Percentiles rank a stretch among this genome's conserved stretches.
Evolutionary conservation across 2,113 vertebrate species (phyloP).

Genomic region (Pteropus alecto): DNA sequence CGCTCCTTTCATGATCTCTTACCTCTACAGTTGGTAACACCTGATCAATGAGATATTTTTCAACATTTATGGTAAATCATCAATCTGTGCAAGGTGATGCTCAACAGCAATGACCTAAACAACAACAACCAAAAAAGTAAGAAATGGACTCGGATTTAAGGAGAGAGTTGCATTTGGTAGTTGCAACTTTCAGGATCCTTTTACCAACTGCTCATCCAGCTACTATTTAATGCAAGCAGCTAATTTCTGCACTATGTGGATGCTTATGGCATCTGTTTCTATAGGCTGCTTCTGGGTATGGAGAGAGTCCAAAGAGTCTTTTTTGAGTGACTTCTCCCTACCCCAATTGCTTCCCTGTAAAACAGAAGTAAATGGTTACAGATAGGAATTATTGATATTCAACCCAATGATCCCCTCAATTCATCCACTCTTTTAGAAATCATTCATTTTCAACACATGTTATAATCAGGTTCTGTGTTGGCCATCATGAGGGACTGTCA

Average conservation of each 20-base stretch:
- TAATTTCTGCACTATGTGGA: neutral
- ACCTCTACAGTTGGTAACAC: constrained; percentile 74
- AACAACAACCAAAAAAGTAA: neutral
- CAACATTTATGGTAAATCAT: constrained; percentile 58
- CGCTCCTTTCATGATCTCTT: constrained; percentile 77
- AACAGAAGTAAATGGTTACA: neutral
- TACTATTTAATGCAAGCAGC: neutral
- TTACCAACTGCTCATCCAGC: neutral
- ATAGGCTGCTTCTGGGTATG: neutral
- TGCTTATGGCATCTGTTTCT: neutral
- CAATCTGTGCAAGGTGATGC: constrained; percentile 19
- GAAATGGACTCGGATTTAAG: neutral
- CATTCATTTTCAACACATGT: neutral
- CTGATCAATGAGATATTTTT: constrained; percentile 74
- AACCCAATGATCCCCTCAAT: neutral
- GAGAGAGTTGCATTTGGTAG: neutral
- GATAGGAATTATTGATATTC: neutral
- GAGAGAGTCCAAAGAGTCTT: neutral
- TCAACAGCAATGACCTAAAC: neutral
- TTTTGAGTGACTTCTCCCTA: neutral
- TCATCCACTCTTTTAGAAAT: neutral
- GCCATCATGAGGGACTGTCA: neutral
- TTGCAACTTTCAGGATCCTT: neutral
- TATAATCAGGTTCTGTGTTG: neutral
- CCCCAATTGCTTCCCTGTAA: neutral